Conservation (phyloP, 2,888 invertebrate species). For the Hybos culiciformis region DNA sequence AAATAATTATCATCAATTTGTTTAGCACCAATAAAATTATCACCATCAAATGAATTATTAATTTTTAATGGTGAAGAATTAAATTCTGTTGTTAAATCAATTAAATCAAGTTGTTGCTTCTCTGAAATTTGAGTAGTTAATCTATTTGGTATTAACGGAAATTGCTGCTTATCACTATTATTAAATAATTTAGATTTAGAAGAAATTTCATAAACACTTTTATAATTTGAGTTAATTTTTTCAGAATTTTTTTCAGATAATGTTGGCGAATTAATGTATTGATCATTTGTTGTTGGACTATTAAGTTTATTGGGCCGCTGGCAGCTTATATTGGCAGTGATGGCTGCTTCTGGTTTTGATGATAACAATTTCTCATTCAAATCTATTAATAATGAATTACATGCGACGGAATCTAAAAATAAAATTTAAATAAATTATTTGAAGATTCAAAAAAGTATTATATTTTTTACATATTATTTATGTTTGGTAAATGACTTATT, state of each 20-base stretch:
- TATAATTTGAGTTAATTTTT: slow-evolving; percentile 31
- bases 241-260: slow-evolving; percentile 13
- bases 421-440: slow-evolving; percentile 5
- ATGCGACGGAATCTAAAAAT: slow-evolving; percentile 25
- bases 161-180: slow-evolving; percentile 49
- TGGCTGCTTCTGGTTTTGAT: no score
- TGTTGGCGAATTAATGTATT: no score
- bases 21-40: no score
- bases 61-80: no score
- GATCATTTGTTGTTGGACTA: no score
- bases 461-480: not conserved
- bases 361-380: slow-evolving; percentile 29
- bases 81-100: no score
- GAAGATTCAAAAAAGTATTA: not conserved
- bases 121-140: no score
- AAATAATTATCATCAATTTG: no score
- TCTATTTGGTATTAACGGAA: slow-evolving; percentile 70
- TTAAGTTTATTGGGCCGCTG: no score
- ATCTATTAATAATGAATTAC: slow-evolving; percentile 17
- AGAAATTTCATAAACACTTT: slow-evolving; percentile 32
- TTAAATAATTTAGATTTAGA: slow-evolving; percentile 19
- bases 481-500: not conserved
- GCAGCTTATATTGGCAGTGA: slow-evolving; percentile 40
- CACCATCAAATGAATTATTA: no score
- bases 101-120: no score